These are phyloP conservation scores for Ecliptopera silaceata DNA, from an alignment of 2,888 invertebrate genomes.

Conservation along the genomic window DNA sequence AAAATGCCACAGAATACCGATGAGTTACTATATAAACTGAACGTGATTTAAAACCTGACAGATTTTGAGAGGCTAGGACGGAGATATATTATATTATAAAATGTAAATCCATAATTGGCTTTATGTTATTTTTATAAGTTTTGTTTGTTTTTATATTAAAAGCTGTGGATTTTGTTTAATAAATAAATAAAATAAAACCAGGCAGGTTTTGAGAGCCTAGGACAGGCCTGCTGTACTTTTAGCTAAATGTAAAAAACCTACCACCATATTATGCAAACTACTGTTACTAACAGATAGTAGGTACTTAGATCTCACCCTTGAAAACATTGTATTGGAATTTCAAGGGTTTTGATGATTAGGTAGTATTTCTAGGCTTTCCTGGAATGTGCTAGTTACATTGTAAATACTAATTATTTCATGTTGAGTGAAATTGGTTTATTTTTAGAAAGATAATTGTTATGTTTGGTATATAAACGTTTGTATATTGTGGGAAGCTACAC, in stretches of 20 bases:
- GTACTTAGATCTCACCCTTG: background rate
- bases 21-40: too few relatives aligned
- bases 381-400: slow-evolving; percentile 1
- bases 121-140: too few relatives aligned
- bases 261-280: background rate
- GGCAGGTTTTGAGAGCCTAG: too few relatives aligned
- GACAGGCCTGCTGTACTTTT: too few relatives aligned
- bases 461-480: slow-evolving; percentile 6
- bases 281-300: background rate
- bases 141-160: too few relatives aligned
- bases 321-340: background rate
- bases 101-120: too few relatives aligned
- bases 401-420: background rate
- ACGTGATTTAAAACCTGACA: too few relatives aligned
- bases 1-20: too few relatives aligned
- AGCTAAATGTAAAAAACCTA: background rate
- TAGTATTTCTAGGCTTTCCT: background rate
- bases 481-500: background rate
- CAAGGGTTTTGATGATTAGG: background rate
- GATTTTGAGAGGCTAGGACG: too few relatives aligned
- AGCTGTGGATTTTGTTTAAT: too few relatives aligned
- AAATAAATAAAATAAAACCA: too few relatives aligned
- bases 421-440: background rate
- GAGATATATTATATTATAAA: too few relatives aligned
- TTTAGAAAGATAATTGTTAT: background rate